A percentile compares a stretch with the other conserved stretches of the same genome.
phyloP scores from a whole-genome alignment of 2,797 vertebrate genomes.

The Acropternis orthonyx region DNA sequence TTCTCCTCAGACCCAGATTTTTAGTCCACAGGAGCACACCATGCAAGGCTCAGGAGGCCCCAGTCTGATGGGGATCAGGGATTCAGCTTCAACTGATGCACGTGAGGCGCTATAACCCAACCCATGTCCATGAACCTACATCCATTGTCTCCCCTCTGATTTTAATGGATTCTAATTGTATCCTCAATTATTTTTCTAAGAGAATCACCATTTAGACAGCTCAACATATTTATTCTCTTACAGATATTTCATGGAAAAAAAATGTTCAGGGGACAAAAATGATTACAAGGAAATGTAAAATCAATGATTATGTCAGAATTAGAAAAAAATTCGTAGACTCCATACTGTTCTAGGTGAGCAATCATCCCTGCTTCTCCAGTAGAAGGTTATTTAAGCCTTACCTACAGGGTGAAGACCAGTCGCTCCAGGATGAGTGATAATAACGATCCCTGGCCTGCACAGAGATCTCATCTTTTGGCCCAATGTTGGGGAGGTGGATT shows the following conservation, averaged over 20 bases:
- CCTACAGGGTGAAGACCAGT: slow-evolving; percentile 66
- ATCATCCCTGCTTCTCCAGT: neutral
- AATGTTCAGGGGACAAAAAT: neutral
- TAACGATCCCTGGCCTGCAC: slow-evolving; percentile 75
- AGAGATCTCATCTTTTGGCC: neutral
- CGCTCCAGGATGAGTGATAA: slow-evolving; percentile 72
- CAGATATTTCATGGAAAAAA: neutral
- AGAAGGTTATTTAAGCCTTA: neutral
- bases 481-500: neutral
- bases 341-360: neutral
- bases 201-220: neutral
- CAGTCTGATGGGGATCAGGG: fast-evolving
- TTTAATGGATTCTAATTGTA: neutral
- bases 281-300: neutral
- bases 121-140: neutral
- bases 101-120: neutral
- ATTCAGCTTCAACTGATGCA: neutral
- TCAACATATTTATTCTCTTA: neutral
- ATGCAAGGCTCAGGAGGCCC: neutral
- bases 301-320: neutral
- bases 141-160: neutral
- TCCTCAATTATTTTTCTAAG: neutral
- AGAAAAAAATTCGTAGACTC: neutral
- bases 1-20: neutral
- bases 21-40: neutral